These are phyloP conservation scores for Drosophila nasuta DNA, from an alignment of 1,140 invertebrate genomes.

Conservation along the genomic window DNA sequence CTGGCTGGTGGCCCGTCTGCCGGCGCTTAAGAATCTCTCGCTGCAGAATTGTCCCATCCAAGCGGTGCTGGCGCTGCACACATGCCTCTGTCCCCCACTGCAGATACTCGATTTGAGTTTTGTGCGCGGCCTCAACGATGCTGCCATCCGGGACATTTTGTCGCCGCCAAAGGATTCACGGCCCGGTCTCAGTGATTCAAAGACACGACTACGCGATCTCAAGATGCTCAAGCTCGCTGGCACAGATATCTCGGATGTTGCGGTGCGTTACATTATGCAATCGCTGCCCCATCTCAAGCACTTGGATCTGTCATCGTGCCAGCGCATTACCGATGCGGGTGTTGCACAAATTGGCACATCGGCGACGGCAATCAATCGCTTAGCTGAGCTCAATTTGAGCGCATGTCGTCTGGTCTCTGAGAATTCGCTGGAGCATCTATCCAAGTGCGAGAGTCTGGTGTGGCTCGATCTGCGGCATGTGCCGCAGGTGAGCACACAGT, in stretches of 20 bases:
- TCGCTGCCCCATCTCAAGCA: conserved; percentile 90
- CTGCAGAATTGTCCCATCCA: conserved; percentile 93
- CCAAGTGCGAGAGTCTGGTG: conserved; percentile 87
- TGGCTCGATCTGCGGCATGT: conserved; percentile 91
- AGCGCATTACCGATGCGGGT: conserved; percentile 94
- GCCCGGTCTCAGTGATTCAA: conserved; percentile 92
- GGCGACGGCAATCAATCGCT: conserved; percentile 72
- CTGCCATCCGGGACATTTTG: conserved; percentile 92
- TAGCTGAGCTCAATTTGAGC: conserved; percentile 90
- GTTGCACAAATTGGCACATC: conserved; percentile 92
- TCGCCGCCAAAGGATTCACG: conserved; percentile 94
- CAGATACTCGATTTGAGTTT: conserved; percentile 92
- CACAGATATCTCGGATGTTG: conserved; percentile 95
- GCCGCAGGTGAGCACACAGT: conserved; percentile 90
- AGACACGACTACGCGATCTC: conserved; percentile 92
- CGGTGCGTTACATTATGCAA: conserved; percentile 92
- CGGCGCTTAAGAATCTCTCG: conserved; percentile 92
- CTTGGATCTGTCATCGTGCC: conserved; percentile 93
- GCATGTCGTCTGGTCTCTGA: conserved; percentile 94
- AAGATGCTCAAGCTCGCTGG: conserved; percentile 92
- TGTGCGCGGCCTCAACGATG: conserved; percentile 92
- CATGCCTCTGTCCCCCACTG: conserved; percentile 93
- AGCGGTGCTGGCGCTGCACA: conserved; percentile 92
- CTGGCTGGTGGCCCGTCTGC: conserved; percentile 94
- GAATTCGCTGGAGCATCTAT: conserved; percentile 91